phyloP scores from a whole-genome alignment of 2,113 vertebrate species.

The Vicugna pacos region DNA sequence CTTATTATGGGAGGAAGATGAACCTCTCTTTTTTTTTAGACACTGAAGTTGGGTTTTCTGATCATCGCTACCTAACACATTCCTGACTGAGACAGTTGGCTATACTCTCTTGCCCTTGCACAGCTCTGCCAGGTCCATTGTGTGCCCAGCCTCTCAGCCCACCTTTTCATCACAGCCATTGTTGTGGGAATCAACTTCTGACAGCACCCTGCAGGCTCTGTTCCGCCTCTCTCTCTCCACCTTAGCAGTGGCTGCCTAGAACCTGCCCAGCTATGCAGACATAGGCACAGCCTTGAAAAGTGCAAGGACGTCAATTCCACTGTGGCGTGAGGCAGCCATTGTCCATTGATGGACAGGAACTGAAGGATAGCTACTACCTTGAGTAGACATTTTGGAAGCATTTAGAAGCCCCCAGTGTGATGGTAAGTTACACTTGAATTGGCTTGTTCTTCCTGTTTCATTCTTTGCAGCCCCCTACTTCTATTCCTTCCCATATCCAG shows the following conservation, averaged over 20 bases:
- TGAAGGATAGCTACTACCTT: rapidly evolving
- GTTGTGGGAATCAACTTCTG: neutral
- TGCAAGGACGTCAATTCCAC: neutral
- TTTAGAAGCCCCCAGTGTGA: too few relatives aligned
- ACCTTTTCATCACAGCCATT: neutral
- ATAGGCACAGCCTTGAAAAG: neutral
- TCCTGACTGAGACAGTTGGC: too few relatives aligned
- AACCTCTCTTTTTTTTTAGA: neutral
- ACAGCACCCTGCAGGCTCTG: too few relatives aligned
- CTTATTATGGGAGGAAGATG: neutral
- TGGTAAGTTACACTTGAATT: too few relatives aligned
- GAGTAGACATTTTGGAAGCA: neutral
- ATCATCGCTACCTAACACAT: neutral
- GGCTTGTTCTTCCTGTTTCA: neutral
- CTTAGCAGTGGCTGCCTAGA: rapidly evolving
- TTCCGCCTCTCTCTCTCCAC: neutral
- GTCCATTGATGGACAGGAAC: neutral
- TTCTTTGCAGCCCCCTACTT: neutral
- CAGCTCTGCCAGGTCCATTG: neutral
- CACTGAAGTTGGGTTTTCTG: neutral
- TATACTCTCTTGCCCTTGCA: neutral
- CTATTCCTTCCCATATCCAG: neutral
- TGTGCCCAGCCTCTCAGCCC: neutral
- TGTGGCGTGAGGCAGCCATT: neutral
- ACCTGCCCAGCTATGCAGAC: neutral